A percentile compares a stretch with the other conserved stretches of the same genome.
Evolutionary conservation across 1,140 invertebrate genomes (phyloP).

Genomic region (Lepidurus apus): DNA sequence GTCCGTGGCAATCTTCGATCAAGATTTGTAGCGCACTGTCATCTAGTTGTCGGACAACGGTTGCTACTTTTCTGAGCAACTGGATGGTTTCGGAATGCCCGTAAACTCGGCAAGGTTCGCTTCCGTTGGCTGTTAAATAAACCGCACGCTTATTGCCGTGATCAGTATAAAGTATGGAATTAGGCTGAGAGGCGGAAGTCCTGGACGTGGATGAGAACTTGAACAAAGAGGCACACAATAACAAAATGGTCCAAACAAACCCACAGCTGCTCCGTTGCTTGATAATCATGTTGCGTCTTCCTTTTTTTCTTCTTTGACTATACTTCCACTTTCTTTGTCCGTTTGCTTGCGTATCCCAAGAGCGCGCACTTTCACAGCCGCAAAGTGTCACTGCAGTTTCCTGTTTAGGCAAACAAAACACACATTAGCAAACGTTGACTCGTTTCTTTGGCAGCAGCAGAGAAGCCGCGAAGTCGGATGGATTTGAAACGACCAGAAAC

Average conservation of each 20-base stretch:
- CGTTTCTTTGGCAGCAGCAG: not conserved
- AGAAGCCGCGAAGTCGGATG: not conserved
- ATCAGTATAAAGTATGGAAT: not conserved
- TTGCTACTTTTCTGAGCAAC: not conserved
- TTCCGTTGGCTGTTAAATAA: not conserved
- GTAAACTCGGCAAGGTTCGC: not conserved
- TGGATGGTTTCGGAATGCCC: not conserved
- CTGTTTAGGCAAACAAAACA: not conserved
- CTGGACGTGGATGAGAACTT: not conserved
- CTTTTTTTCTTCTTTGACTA: constrained; percentile 9
- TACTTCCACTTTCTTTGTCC: not conserved
- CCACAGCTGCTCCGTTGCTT: not conserved
- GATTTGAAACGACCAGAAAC: not conserved
- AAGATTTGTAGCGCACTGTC: not conserved
- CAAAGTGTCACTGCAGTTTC: not conserved
- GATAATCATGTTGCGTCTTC: not conserved
- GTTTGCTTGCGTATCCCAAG: not conserved
- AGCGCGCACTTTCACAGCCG: constrained; percentile 5
- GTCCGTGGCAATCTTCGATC: not conserved
- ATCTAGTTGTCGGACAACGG: not conserved
- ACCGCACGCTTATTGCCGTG: not conserved
- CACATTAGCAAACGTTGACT: constrained; percentile 11
- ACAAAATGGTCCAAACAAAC: not conserved
- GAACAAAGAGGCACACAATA: not conserved
- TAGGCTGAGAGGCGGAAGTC: not conserved